These are phyloP conservation scores for Centropus unirufus DNA, from an alignment of 2,113 vertebrate genomes.

Conservation along the genomic window DNA sequence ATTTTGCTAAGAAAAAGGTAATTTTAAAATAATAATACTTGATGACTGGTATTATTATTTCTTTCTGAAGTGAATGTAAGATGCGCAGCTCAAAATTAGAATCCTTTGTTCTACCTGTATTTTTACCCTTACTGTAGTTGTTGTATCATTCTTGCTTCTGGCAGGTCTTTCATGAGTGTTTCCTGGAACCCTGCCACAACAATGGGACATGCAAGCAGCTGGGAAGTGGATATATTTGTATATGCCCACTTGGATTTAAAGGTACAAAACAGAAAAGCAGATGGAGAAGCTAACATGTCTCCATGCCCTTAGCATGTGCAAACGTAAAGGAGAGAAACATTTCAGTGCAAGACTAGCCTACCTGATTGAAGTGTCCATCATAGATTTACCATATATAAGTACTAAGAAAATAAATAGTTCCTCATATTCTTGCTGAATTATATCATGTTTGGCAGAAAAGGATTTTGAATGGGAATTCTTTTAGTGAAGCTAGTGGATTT, in stretches of 20 bases:
- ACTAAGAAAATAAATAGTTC: not conserved
- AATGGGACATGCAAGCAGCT: conserved; percentile 93
- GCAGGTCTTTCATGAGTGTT: conserved; percentile 97
- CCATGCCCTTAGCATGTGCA: not conserved
- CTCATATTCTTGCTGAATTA: not conserved
- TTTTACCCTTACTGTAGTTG: not conserved
- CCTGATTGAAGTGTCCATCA: not conserved
- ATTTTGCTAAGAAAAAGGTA: not conserved
- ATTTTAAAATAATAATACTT: not conserved
- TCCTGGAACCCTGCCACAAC: conserved; percentile 92
- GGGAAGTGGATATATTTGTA: conserved; percentile 91
- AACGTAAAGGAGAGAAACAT: not conserved
- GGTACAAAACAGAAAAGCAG: conserved; percentile 55
- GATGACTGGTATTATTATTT: not conserved
- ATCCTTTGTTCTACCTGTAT: not conserved
- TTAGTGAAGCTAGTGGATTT: not conserved
- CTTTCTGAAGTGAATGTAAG: not conserved
- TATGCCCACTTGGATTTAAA: conserved; percentile 81
- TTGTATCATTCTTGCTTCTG: not conserved
- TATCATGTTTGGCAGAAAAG: not conserved
- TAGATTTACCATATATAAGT: not conserved
- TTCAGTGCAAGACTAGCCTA: not conserved
- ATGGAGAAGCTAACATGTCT: not conserved
- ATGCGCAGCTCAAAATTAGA: not conserved
- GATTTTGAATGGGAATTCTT: not conserved